Evolutionary conservation across 2,888 invertebrate species (phyloP).

Genomic region (Synanthedon formicaeformis): DNA sequence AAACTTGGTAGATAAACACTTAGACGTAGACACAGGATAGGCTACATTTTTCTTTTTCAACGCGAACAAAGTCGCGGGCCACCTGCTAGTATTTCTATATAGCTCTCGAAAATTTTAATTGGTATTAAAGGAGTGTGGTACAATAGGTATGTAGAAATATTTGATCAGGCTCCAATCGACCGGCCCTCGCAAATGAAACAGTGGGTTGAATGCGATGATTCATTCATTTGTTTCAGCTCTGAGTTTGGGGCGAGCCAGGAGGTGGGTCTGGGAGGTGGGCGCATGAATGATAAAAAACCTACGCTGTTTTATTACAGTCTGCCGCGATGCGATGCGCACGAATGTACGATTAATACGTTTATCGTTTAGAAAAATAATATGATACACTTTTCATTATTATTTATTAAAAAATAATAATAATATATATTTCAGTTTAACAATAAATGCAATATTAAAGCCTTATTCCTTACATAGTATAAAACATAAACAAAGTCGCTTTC

Average conservation of each 20-base stretch:
- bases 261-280: background rate
- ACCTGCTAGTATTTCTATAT: too few species aligned
- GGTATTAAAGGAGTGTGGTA: too few species aligned
- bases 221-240: background rate
- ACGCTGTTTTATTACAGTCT: background rate
- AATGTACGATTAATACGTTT: background rate
- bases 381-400: background rate
- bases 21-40: too few species aligned
- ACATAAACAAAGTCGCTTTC: too few species aligned
- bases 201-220: background rate
- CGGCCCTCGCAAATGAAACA: background rate
- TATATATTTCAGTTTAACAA: background rate
- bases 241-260: background rate
- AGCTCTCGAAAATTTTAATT: too few species aligned
- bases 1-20: too few species aligned
- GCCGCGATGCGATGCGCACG: background rate
- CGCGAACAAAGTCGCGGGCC: too few species aligned
- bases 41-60: too few species aligned
- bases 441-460: too few species aligned
- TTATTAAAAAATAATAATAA: background rate
- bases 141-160: background rate
- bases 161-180: background rate
- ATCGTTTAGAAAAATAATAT: too few species aligned
- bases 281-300: background rate
- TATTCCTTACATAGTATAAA: too few species aligned